These are phyloP conservation scores for Nyctereutes procyonoides DNA, from an alignment of 2,113 vertebrate species.

Conservation along the genomic window DNA sequence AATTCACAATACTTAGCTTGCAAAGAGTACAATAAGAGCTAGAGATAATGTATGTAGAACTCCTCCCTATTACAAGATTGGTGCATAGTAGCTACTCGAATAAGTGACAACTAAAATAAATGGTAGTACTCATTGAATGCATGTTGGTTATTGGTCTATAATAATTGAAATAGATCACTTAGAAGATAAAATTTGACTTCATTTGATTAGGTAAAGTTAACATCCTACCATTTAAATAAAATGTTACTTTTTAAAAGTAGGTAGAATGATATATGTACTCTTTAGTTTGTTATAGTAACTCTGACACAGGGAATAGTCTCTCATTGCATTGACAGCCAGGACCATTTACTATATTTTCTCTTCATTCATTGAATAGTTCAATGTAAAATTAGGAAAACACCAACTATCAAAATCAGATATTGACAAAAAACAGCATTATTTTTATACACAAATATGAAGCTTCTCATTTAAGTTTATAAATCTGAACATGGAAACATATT, in stretches of 20 bases:
- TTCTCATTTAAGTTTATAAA: constrained; percentile 14
- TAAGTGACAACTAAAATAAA: background rate
- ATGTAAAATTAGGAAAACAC: background rate
- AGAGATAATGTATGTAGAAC: background rate
- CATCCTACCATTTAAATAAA: background rate
- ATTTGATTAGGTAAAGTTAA: background rate
- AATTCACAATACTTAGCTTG: background rate
- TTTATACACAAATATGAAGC: background rate
- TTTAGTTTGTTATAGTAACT: background rate
- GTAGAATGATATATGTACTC: background rate
- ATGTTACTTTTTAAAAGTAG: background rate
- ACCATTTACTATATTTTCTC: background rate
- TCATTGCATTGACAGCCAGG: background rate
- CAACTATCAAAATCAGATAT: background rate
- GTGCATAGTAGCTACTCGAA: background rate
- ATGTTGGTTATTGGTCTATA: background rate
- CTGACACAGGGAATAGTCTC: background rate
- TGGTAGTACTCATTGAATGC: background rate
- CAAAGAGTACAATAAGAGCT: background rate
- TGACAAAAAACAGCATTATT: constrained; percentile 24
- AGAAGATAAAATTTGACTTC: background rate
- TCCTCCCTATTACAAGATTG: background rate
- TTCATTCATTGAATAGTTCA: background rate
- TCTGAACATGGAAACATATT: background rate
- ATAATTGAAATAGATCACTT: background rate